These are phyloP conservation scores for Monochamus alternatus DNA, from an alignment of 2,888 invertebrate species.

Conservation along the genomic window DNA sequence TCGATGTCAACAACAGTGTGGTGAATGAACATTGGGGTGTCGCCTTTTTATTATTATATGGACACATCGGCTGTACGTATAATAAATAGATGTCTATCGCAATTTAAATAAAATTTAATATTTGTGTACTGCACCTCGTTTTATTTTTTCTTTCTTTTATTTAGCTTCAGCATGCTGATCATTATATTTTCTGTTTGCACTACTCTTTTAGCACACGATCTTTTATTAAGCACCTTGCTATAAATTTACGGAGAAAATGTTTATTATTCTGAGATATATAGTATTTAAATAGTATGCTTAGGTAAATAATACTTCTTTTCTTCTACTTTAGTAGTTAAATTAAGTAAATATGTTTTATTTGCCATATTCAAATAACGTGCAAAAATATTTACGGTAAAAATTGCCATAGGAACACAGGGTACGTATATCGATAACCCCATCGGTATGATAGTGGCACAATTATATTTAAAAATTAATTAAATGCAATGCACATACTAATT, in stretches of 20 bases:
- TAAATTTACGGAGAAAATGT: background rate
- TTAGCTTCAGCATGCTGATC: constrained; percentile 28
- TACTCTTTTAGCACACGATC: constrained; percentile 6
- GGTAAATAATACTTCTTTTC: background rate
- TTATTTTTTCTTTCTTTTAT: constrained; percentile 31
- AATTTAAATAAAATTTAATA: constrained; percentile 27
- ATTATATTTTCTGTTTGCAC: constrained; percentile 9
- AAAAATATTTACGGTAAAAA: no score
- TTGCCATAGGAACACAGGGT: background rate
- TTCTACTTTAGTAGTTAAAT: background rate
- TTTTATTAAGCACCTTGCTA: background rate
- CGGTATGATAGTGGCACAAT: no score
- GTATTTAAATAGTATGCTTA: background rate
- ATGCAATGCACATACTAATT: no score
- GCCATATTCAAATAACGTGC: no score
- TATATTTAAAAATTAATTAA: no score
- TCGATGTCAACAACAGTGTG: constrained; percentile 41
- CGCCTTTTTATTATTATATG: constrained; percentile 40
- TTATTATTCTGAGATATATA: no score
- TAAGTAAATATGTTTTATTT: background rate
- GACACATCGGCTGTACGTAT: constrained; percentile 42
- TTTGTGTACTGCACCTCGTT: constrained; percentile 24
- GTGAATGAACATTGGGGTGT: constrained; percentile 35
- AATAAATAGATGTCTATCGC: background rate
- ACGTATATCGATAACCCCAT: no score